phyloP scores from a whole-genome alignment of 53 echinoderm and acorn worm species.

The Paelopatides confundens region DNA sequence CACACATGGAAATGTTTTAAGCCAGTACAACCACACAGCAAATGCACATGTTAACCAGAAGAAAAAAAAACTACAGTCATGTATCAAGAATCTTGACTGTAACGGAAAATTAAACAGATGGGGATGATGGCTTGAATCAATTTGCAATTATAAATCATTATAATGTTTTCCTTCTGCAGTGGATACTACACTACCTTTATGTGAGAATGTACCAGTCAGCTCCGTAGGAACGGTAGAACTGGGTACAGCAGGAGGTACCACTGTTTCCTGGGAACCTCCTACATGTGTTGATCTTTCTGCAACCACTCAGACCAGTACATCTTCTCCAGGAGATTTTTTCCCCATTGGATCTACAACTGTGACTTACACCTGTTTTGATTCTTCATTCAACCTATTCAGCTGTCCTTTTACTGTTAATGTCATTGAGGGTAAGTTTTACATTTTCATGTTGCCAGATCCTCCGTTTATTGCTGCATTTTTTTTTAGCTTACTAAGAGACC shows the following conservation, averaged over 20 bases:
- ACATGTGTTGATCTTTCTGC: slow-evolving; percentile 69
- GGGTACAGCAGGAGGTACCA: not conserved
- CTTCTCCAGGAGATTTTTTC: slow-evolving; percentile 3
- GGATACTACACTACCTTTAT: slow-evolving; percentile 16
- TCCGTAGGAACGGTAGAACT: slow-evolving; percentile 6
- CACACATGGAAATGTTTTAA: no score
- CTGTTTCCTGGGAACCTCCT: slow-evolving; percentile 56
- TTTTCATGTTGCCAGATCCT: not conserved
- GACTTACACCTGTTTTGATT: slow-evolving; percentile 69
- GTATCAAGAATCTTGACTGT: no score
- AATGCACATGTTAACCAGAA: no score
- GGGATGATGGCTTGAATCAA: not conserved
- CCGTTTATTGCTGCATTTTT: no score
- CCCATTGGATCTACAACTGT: not conserved
- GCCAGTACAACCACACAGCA: no score
- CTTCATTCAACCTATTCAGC: slow-evolving; percentile 51
- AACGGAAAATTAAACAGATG: no score
- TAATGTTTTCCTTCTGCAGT: not conserved
- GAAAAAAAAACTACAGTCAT: no score
- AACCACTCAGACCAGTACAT: not conserved
- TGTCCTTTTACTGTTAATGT: slow-evolving; percentile 76
- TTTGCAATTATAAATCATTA: not conserved
- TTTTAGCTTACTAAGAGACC: no score
- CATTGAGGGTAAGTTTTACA: slow-evolving; percentile 49
- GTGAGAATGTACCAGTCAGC: slow-evolving; percentile 23